Conservation (phyloP, 2,113 vertebrate species). For the Tapirus terrestris region DNA sequence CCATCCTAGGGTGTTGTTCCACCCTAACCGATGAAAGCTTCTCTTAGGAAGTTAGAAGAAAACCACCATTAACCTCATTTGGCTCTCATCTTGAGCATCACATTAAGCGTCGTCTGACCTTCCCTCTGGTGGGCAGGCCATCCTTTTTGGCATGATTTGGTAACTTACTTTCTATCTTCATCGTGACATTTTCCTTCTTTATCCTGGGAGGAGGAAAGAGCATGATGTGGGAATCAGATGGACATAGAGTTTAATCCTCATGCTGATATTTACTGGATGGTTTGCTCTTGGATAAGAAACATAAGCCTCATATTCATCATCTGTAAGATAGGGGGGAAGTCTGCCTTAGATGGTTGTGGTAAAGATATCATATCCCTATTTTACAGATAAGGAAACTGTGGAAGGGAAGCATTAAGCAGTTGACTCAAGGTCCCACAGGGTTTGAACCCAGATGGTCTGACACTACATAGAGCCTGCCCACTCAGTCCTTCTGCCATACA, state of each 20-base stretch:
- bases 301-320: background rate
- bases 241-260: background rate
- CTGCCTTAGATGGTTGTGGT: background rate
- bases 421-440: background rate
- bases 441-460: background rate
- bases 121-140: background rate
- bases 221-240: background rate
- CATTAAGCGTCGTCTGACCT: background rate
- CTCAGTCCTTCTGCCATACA: background rate
- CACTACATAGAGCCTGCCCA: background rate
- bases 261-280: background rate
- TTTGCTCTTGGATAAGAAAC: background rate
- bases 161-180: background rate
- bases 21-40: background rate
- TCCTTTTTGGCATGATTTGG: background rate
- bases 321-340: background rate
- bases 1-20: background rate
- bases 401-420: background rate
- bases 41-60: background rate
- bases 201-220: background rate
- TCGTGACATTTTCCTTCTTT: background rate
- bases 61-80: background rate
- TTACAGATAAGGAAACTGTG: background rate
- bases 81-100: background rate
- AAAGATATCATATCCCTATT: background rate